These are phyloP conservation scores for Danio kyathit DNA, from an alignment of 2,797 vertebrate genomes.

Conservation along the genomic window DNA sequence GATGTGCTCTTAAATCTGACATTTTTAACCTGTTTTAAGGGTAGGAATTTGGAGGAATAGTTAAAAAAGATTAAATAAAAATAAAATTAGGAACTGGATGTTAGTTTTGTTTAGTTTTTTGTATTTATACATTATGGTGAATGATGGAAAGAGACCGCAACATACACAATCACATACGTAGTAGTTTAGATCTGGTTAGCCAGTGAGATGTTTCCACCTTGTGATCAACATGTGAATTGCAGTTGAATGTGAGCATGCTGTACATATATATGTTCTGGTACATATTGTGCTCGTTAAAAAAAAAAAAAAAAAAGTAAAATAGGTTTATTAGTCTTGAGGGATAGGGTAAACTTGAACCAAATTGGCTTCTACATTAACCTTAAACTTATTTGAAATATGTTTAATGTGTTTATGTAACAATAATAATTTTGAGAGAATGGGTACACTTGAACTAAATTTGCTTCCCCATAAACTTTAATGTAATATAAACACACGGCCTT, in stretches of 20 bases:
- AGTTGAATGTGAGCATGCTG: neutral
- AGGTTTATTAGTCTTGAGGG: too few species aligned
- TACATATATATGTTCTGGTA: neutral
- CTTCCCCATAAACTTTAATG: too few species aligned
- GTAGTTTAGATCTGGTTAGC: neutral
- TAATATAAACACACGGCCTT: too few species aligned
- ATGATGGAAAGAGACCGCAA: neutral
- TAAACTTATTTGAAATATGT: too few species aligned
- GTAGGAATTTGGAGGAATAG: neutral
- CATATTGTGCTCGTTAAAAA: too few species aligned
- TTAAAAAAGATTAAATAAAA: neutral
- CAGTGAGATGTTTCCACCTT: conserved; percentile 24
- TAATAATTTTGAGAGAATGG: too few species aligned
- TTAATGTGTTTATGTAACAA: too few species aligned
- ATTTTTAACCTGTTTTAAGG: neutral
- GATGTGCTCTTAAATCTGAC: neutral
- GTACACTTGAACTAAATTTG: too few species aligned
- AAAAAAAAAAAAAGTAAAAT: too few species aligned
- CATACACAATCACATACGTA: neutral
- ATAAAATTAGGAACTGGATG: neutral
- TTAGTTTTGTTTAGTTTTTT: neutral
- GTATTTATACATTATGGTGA: neutral
- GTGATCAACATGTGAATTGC: conserved; percentile 22
- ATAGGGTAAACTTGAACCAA: too few species aligned
- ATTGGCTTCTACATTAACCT: too few species aligned